Base-by-base conservation (phyloP, 2,888 invertebrate genomes). In the Agriotes lineatus region DNA sequence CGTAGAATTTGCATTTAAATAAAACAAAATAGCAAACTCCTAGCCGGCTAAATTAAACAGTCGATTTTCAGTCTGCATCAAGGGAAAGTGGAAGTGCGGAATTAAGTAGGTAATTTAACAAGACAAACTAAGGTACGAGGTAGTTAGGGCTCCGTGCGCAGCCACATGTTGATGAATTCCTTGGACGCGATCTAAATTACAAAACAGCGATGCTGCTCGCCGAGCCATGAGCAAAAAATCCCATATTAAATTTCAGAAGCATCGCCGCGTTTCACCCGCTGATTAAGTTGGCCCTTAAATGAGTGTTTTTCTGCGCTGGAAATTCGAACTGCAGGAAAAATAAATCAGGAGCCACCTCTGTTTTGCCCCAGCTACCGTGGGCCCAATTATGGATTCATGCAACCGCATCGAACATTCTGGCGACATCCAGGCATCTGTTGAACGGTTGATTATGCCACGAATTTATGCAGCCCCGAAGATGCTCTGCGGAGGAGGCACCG, bases 201-300 rank as follows among this genome's bases (percentile, higher is more conserved):
- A 33, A 52, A 52, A 52, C 52, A 52, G 52, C 18, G 18, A 19
- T 25, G 18, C 25, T 33, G 16, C 10, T 52, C 52, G 33, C 12
- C 52, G 9, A 14, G 33, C 30, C 14, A 52, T 52, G 52, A 52
- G 52, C 52, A 52, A 52, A 52, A 52, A 52, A 33, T 33, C 7
- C n/a, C 19, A 33, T 52, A 52, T 52, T 52, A 52, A 52, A 52
- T 52, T 52, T 52, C 52, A 52, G 52, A 7, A 33, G 52, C 33
- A 52, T 48, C 22, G 52, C 16, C 33, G 33, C 52, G 33, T 52
- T 18, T 52, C 52, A 16, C 52, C 18, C 18, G 18, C 33, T 52
- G 33, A 52, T 52, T 33, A 52, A 52, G 33, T 14, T 45, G 33
- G 25, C 19, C 10, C 16, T 52, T 52, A 33, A 52, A 52, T 52